These are phyloP conservation scores for Lepidothrix coronata DNA, from an alignment of 2,113 vertebrate genomes.

Conservation along the genomic window DNA sequence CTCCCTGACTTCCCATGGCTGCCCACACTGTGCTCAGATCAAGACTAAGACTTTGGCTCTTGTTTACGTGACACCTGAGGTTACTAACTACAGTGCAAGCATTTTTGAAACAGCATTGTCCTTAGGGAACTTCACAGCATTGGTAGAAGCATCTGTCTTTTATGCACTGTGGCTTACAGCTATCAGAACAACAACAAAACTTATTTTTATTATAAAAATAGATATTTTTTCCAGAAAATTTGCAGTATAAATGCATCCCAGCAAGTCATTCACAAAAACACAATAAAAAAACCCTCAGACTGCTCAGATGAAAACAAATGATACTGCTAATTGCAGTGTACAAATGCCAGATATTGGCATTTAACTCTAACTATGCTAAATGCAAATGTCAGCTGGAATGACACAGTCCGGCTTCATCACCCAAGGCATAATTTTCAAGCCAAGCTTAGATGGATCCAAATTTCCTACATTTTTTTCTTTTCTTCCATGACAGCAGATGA, in stretches of 20 bases:
- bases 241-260: background rate
- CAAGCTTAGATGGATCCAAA: slow-evolving; percentile 11
- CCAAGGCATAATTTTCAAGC: slow-evolving; percentile 44
- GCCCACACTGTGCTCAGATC: background rate
- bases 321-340: slow-evolving; percentile 25
- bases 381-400: slow-evolving; percentile 34
- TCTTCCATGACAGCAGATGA: slow-evolving; percentile 44
- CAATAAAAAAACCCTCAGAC: background rate
- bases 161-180: background rate
- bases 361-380: slow-evolving; percentile 28
- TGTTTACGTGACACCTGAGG: background rate
- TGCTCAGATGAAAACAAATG: slow-evolving; percentile 29
- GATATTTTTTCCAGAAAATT: background rate
- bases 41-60: background rate
- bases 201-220: background rate
- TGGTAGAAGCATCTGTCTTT: background rate
- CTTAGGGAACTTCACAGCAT: background rate
- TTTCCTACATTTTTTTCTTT: slow-evolving; percentile 59
- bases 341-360: slow-evolving; percentile 11
- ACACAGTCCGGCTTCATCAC: slow-evolving; percentile 37
- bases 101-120: background rate
- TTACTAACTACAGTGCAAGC: background rate
- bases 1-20: background rate
- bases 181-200: background rate
- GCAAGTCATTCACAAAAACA: background rate